Conservation (phyloP, 1,140 invertebrate genomes). For the Pogonognathellus flavescens region DNA sequence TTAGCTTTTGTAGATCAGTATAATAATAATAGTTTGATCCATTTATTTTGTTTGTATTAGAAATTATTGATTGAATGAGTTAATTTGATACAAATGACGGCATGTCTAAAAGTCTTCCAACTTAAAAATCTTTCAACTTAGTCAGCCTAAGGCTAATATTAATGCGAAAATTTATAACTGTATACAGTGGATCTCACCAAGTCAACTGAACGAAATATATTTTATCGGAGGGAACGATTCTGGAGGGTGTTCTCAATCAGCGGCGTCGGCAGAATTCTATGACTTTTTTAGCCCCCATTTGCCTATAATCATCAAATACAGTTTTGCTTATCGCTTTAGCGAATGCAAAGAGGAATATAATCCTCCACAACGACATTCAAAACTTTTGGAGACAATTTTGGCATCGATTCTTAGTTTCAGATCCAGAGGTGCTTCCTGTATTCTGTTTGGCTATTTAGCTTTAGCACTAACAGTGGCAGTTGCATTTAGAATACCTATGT, state of each 20-base stretch:
- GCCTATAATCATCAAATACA: slow-evolving; percentile 80
- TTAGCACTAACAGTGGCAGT: slow-evolving; percentile 43
- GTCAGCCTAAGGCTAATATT: too few relatives aligned
- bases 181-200: slow-evolving; percentile 50
- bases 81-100: too few relatives aligned
- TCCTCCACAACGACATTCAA: slow-evolving; percentile 98
- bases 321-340: slow-evolving; percentile 99
- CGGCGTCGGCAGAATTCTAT: slow-evolving; percentile 58
- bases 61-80: too few relatives aligned
- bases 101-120: too few relatives aligned
- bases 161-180: slow-evolving; percentile 56
- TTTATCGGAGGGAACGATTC: slow-evolving; percentile 56
- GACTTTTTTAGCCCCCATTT: slow-evolving; percentile 98
- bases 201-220: slow-evolving; percentile 56
- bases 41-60: too few relatives aligned
- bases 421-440: slow-evolving; percentile 69
- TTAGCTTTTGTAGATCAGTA: too few relatives aligned
- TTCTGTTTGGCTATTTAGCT: slow-evolving; percentile 60
- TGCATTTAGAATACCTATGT: slow-evolving; percentile 46
- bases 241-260: slow-evolving; percentile 53
- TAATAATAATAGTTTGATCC: too few relatives aligned
- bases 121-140: too few relatives aligned
- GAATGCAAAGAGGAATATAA: slow-evolving; percentile 97
- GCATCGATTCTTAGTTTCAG: slow-evolving; percentile 85
- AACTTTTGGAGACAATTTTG: slow-evolving; percentile 98